These are phyloP conservation scores for Stenodera caucasica DNA, from an alignment of 2,888 invertebrate genomes.

Conservation along the genomic window DNA sequence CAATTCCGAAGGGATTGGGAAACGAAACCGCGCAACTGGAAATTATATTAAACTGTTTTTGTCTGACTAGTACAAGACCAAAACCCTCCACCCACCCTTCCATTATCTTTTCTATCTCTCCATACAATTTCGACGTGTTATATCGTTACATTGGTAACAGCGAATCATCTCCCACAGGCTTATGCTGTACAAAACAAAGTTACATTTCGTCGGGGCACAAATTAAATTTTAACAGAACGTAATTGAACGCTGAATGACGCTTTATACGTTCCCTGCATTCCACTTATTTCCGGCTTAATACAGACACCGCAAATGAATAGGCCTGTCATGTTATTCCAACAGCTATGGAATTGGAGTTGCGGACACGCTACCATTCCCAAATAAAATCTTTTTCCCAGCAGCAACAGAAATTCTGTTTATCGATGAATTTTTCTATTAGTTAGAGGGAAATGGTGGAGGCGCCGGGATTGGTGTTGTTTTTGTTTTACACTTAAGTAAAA, in stretches of 20 bases:
- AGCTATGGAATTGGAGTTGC: background rate
- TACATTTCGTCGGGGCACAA: constrained; percentile 54
- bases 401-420: too few relatives aligned
- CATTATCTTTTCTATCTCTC: background rate
- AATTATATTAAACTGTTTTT: constrained; percentile 53
- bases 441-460: background rate
- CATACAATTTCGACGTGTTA: constrained; percentile 37
- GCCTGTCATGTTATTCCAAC: constrained; percentile 36
- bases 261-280: constrained; percentile 52
- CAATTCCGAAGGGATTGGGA: constrained; percentile 53
- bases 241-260: constrained; percentile 55
- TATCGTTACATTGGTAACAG: constrained; percentile 31
- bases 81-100: background rate
- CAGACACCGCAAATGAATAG: constrained; percentile 51
- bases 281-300: constrained; percentile 55
- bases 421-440: too few relatives aligned
- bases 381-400: too few relatives aligned
- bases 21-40: constrained; percentile 52
- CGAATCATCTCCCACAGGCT: constrained; percentile 40
- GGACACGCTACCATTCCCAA: background rate
- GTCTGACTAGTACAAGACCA: constrained; percentile 13
- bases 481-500: background rate
- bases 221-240: constrained; percentile 56
- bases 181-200: constrained; percentile 53
- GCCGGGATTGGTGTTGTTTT: background rate